These are phyloP conservation scores for Polyommatus iphigenia DNA, from an alignment of 2,888 invertebrate genomes.

Conservation along the genomic window DNA sequence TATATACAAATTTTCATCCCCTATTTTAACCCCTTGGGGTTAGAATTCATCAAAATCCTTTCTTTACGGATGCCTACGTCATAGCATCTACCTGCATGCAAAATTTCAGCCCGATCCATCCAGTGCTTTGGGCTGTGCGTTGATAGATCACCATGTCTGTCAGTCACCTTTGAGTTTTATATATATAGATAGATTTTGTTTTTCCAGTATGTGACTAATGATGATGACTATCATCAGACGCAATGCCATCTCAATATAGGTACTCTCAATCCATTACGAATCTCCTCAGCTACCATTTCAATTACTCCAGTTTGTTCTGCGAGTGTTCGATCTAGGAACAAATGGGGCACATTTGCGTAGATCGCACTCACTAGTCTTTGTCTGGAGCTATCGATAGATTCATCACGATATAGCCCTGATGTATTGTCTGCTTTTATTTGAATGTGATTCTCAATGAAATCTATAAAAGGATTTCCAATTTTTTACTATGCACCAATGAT, in stretches of 20 bases:
- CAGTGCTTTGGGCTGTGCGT: no score
- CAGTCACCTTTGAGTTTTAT: no score
- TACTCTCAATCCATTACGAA: neutral
- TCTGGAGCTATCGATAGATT: conserved; percentile 9
- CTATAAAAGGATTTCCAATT: no score
- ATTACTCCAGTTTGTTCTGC: conserved; percentile 25
- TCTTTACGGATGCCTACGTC: no score
- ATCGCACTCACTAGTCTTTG: conserved; percentile 22
- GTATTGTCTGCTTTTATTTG: neutral
- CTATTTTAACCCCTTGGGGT: no score
- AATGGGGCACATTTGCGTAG: conserved; percentile 16
- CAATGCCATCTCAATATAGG: neutral
- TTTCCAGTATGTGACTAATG: neutral
- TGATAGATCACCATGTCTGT: no score
- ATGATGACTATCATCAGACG: neutral
- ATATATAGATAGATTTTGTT: no score
- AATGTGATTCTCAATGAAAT: neutral
- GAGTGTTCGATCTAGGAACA: conserved; percentile 15
- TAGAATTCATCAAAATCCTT: no score
- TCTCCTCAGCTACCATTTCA: conserved; percentile 24
- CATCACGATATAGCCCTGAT: neutral
- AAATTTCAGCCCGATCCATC: no score
- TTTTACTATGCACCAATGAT: no score
- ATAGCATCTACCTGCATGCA: no score
- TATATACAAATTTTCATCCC: no score